These are phyloP conservation scores for Ophiothrix spiculata DNA, from an alignment of 35 echinoderm and acorn worm genomes.

Conservation along the genomic window DNA sequence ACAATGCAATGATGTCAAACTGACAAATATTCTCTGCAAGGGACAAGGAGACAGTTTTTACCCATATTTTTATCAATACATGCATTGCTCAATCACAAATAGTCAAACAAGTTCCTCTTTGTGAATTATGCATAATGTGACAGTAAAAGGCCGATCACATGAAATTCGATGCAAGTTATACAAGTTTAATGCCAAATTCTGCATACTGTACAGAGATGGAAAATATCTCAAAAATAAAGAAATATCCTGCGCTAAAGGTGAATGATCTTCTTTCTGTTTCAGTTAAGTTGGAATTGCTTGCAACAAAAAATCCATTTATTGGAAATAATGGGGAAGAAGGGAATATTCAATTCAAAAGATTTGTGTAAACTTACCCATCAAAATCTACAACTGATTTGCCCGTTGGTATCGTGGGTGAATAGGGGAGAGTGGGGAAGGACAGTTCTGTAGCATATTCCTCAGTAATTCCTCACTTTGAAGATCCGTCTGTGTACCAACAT, in stretches of 20 bases:
- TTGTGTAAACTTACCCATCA: neutral
- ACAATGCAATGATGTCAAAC: neutral
- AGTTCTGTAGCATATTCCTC: constrained; percentile 83
- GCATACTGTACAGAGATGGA: too few species aligned
- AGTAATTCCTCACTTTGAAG: constrained; percentile 87
- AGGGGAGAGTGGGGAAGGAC: constrained; percentile 32
- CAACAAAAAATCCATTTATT: too few species aligned
- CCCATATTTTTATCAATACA: neutral
- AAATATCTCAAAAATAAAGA: too few species aligned
- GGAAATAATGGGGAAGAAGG: neutral
- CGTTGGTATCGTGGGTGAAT: constrained; percentile 50
- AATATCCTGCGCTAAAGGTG: too few species aligned
- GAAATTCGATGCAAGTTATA: too few species aligned
- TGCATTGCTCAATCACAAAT: neutral
- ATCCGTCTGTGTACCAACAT: constrained; percentile 90
- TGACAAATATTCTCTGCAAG: neutral
- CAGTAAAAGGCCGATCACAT: too few species aligned
- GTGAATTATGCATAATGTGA: too few species aligned
- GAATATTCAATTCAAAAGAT: neutral
- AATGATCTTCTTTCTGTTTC: too few species aligned
- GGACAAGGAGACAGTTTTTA: neutral
- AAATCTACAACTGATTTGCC: constrained; percentile 45
- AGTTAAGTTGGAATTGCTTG: too few species aligned
- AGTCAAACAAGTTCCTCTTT: too few species aligned
- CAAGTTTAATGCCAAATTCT: too few species aligned